Evolutionary conservation across 1,140 invertebrate genomes (phyloP).

Genomic region (Drosophila melanogaster): DNA sequence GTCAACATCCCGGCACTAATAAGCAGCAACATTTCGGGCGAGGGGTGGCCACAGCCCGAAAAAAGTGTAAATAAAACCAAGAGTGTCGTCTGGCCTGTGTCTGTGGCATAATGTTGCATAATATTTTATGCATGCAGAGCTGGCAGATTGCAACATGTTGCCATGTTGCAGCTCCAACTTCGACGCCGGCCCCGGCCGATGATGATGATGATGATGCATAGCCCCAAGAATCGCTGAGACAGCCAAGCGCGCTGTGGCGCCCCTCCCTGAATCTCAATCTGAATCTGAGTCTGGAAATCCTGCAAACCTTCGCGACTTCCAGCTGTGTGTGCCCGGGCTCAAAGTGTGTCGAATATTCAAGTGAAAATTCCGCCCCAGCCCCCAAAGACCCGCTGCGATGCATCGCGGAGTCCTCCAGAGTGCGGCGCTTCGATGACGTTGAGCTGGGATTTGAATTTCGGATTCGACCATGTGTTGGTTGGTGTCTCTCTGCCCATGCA

Average conservation of each 20-base stretch:
- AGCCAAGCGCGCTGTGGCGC: constrained; percentile 54
- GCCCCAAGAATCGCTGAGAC: constrained; percentile 73
- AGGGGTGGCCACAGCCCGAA: constrained; percentile 6
- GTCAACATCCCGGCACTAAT: constrained; percentile 71
- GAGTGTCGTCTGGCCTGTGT: constrained; percentile 64
- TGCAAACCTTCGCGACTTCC: constrained; percentile 58
- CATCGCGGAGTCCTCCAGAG: constrained; percentile 46
- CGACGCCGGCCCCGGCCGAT: constrained; percentile 27
- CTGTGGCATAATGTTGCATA: constrained; percentile 75
- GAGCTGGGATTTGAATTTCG: constrained; percentile 28
- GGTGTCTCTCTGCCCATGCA: constrained; percentile 46
- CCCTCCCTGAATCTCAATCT: constrained; percentile 48
- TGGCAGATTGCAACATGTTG: constrained; percentile 79
- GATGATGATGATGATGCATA: constrained; percentile 79
- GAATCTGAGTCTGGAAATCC: constrained; percentile 43
- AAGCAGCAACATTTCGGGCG: constrained; percentile 25
- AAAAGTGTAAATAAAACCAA: constrained; percentile 39
- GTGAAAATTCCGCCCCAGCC: constrained; percentile 72
- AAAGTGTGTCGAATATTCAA: constrained; percentile 82
- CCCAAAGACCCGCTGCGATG: constrained; percentile 44
- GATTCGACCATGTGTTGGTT: constrained; percentile 41
- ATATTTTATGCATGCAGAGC: constrained; percentile 82
- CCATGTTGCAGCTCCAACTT: constrained; percentile 49
- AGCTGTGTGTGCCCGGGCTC: constrained; percentile 60
- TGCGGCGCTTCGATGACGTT: constrained; percentile 73